These are phyloP conservation scores for Drosophila subobscura DNA, from an alignment of 1,140 invertebrate genomes.

Conservation along the genomic window DNA sequence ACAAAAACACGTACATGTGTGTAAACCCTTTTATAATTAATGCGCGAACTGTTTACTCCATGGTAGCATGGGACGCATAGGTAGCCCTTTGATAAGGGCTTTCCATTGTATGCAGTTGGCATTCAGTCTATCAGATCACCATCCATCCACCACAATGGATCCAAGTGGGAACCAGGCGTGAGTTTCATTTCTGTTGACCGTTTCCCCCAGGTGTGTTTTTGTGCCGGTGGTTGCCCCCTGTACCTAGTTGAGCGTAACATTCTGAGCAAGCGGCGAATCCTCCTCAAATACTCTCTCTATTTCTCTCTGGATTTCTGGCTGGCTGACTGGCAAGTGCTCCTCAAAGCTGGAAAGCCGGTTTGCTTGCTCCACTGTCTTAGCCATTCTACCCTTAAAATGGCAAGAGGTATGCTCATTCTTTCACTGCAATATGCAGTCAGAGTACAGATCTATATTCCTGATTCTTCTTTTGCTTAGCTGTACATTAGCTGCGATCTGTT, in stretches of 20 bases:
- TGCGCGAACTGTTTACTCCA: no score
- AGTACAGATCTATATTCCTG: no score
- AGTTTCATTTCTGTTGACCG: slow-evolving; percentile 21
- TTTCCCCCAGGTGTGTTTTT: slow-evolving; percentile 41
- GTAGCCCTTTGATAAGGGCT: no score
- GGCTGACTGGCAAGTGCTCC: slow-evolving; percentile 30
- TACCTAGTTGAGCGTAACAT: slow-evolving; percentile 56
- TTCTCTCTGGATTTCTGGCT: background rate
- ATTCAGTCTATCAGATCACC: slow-evolving; percentile 2
- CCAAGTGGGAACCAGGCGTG: slow-evolving; percentile 35
- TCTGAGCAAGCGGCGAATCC: slow-evolving; percentile 26
- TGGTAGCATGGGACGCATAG: no score
- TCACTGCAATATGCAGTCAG: no score
- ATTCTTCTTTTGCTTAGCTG: no score
- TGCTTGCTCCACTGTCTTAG: slow-evolving; percentile 4
- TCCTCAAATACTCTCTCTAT: background rate
- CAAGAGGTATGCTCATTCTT: no score
- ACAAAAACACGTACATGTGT: no score
- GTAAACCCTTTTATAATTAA: no score
- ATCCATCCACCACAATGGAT: slow-evolving; percentile 33
- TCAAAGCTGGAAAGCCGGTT: slow-evolving; percentile 43
- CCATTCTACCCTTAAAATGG: no score
- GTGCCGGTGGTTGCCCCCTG: slow-evolving; percentile 20
- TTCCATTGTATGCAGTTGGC: no score
- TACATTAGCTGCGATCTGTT: no score